These are phyloP conservation scores for Microcebus murinus DNA, from an alignment of 2,113 vertebrate genomes.

Conservation along the genomic window DNA sequence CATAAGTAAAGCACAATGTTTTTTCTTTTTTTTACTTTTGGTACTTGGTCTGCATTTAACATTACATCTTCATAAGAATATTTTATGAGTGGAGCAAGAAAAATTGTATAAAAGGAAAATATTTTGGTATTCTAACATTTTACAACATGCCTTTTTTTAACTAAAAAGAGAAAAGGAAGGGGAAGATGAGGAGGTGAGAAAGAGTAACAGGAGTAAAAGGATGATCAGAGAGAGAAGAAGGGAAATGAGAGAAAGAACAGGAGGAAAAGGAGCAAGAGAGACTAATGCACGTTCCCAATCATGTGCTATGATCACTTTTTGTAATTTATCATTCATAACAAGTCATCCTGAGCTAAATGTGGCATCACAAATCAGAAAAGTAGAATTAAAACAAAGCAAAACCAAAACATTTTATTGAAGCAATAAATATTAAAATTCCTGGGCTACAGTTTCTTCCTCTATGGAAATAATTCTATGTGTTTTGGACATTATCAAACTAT, in stretches of 20 bases:
- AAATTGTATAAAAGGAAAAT: conserved; percentile 58
- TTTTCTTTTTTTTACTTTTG: conserved; percentile 9
- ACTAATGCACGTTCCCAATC: not conserved
- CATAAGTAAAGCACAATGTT: not conserved
- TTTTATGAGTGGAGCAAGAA: conserved; percentile 48
- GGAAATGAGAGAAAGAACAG: not conserved
- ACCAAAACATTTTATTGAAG: not conserved
- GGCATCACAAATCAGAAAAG: not conserved
- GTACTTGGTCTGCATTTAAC: conserved; percentile 56
- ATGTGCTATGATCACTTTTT: not conserved
- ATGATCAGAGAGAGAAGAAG: not conserved
- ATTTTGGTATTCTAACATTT: conserved; percentile 49
- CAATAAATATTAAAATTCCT: not conserved
- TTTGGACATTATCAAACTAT: not conserved
- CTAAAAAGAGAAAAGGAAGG: not conserved
- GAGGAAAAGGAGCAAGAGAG: not conserved
- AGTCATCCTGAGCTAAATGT: not conserved
- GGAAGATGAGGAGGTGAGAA: not conserved
- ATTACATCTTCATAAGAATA: conserved; percentile 52
- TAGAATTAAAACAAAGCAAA: not conserved
- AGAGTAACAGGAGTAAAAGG: not conserved
- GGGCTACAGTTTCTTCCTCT: not conserved
- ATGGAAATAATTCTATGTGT: not conserved
- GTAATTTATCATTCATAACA: not conserved
- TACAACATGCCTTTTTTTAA: not conserved